Conservation (phyloP, 2,797 vertebrate genomes). For the Malacoraja senta region DNA sequence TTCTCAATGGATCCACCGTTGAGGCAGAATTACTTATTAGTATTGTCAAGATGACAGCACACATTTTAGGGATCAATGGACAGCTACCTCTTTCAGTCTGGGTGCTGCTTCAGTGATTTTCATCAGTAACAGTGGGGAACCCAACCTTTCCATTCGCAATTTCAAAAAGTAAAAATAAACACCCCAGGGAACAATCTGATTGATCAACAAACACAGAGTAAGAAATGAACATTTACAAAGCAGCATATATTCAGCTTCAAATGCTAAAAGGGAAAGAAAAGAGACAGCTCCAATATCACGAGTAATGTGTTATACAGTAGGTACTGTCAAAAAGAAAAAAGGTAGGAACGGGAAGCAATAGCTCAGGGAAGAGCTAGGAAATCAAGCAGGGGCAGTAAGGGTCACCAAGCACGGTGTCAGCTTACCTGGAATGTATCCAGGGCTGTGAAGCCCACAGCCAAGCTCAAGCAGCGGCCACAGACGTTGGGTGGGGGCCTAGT, state of each 20-base stretch:
- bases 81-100: not conserved
- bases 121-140: not conserved
- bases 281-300: not conserved
- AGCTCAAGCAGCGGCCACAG: no score
- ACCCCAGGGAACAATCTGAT: not conserved
- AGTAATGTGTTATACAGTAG: not conserved
- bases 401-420: no score
- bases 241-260: not conserved
- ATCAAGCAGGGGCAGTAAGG: no score
- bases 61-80: not conserved
- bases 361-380: no score
- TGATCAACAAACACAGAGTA: not conserved
- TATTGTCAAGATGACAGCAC: not conserved
- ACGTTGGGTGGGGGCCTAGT: no score
- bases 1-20: not conserved
- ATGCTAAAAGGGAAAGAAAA: not conserved
- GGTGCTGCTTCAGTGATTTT: not conserved
- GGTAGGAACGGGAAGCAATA: no score
- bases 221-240: not conserved
- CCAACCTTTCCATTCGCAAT: not conserved
- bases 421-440: no score
- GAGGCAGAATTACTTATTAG: not conserved
- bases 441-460: no score
- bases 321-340: no score
- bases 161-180: not conserved